Evolutionary conservation across 1,140 invertebrate species (phyloP), one percentile per base, ranked within the genome.

Genomic region (Phymastichus coffea): DNA sequence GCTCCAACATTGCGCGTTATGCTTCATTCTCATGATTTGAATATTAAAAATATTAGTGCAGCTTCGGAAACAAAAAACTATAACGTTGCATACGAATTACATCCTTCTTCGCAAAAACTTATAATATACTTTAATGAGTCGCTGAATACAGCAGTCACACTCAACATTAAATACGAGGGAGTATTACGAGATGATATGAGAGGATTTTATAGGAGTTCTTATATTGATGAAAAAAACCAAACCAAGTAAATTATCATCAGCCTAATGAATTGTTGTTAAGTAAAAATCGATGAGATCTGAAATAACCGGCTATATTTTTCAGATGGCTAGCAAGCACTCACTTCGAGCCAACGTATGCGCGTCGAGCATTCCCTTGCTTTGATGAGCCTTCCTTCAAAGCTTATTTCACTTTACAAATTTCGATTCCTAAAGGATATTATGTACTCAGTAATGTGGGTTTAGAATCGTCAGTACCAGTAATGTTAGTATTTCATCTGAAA

Each of bases 311-410:
- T 15, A 44, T 44, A 2, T 38, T 43, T 10, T 35, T n/a, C 52
- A 87, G 87, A 69, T 86, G 84, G 82, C 72, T 89, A 62, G 86
- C 81, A 0, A 84, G 86, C 1, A 93, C 92, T 0, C 91, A 95
- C 66, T 94, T 96, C 70, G 85, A 94, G 66, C 88, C 91, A 1
- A 84, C 86, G 8, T 84, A 90, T 65, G 93, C 94, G 0, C 82
- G 94, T 26, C 80, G 85, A 64, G 91, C 90, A 0, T 96, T 95
- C 69, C 94, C 94, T 2, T 94, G 91, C 69, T 95, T 93, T 71
- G 93, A 96, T 68, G 93, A 96, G 66, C 94, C 94, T 1, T 78
- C 82, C 9, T 90, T 93, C 59, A 95, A 95, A 76, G 88, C 93
- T 1, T 84, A 75, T 0, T 96, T 93, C 51, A 74, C 79, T 23